A percentile compares a stretch with the other conserved stretches of the same genome.
These are phyloP conservation scores for Plectrocnemia conspersa DNA, from an alignment of 1,140 invertebrate genomes.

Conservation along the genomic window DNA sequence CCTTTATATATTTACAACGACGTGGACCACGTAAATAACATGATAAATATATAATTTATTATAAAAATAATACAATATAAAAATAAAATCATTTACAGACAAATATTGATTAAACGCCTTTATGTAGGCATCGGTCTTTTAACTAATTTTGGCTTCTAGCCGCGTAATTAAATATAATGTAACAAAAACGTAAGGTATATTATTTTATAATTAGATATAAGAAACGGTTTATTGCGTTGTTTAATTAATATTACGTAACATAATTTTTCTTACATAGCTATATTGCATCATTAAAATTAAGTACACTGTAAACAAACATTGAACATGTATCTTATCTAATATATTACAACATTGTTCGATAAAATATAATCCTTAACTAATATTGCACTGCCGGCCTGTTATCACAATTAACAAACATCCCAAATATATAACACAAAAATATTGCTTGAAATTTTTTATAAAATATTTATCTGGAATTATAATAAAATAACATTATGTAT, in stretches of 20 bases:
- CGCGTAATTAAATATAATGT: conserved; percentile 16
- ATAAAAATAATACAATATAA: neutral
- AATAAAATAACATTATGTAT: neutral
- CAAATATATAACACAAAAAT: neutral
- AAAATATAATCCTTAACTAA: no score
- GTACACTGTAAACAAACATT: neutral
- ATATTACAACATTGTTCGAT: no score
- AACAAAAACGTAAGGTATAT: no score
- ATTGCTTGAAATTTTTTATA: neutral
- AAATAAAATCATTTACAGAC: conserved; percentile 6
- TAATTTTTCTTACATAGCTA: neutral
- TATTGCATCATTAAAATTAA: neutral
- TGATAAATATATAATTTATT: conserved; percentile 19
- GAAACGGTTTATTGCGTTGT: neutral
- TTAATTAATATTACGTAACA: neutral
- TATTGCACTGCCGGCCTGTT: conserved; percentile 36
- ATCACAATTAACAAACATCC: conserved; percentile 33
- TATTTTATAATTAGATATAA: neutral
- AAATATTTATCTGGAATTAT: neutral
- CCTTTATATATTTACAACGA: conserved; percentile 30
- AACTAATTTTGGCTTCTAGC: conserved; percentile 34
- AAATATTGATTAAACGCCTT: neutral
- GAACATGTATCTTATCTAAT: neutral
- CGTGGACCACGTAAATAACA: conserved; percentile 7
- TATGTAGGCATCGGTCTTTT: neutral